Evolutionary conservation across 1,140 invertebrate genomes (phyloP).

Genomic region (Tenebrio molitor): DNA sequence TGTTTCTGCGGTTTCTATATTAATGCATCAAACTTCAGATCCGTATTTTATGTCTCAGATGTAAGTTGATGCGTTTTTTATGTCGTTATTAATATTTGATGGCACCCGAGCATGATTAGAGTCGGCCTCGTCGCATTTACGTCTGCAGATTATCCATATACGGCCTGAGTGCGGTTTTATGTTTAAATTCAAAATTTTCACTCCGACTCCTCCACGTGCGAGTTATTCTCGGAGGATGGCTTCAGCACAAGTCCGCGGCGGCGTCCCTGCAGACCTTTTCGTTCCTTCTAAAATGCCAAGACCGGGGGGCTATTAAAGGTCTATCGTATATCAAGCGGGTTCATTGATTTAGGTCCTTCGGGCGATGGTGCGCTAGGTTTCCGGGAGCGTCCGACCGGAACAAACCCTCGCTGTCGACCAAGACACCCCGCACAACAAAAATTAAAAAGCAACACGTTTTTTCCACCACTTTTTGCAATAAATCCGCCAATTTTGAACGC

Average conservation of each 20-base stretch:
- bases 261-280: slow-evolving; percentile 44
- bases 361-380: slow-evolving; percentile 31
- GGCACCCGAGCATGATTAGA: slow-evolving; percentile 19
- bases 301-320: slow-evolving; percentile 47
- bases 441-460: slow-evolving; percentile 26
- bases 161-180: neutral
- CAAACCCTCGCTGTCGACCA: slow-evolving; percentile 8
- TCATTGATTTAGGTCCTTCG: slow-evolving; percentile 47
- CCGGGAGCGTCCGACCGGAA: slow-evolving; percentile 40
- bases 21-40: slow-evolving; percentile 43
- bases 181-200: slow-evolving; percentile 3
- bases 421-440: slow-evolving; percentile 5
- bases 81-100: slow-evolving; percentile 45
- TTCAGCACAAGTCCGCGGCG: slow-evolving; percentile 19
- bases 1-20: slow-evolving; percentile 44
- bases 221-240: slow-evolving; percentile 6
- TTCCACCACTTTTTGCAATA: neutral
- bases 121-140: neutral
- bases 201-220: neutral
- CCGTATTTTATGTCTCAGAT: slow-evolving; percentile 43
- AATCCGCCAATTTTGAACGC: too few relatives aligned
- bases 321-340: slow-evolving; percentile 47
- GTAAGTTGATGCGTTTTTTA: slow-evolving; percentile 43
- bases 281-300: slow-evolving; percentile 47
- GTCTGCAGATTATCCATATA: neutral